Evolutionary conservation across 2,113 vertebrate genomes (phyloP), one percentile per base, ranked within the genome.

Genomic region (Anoplopoma fimbria): DNA sequence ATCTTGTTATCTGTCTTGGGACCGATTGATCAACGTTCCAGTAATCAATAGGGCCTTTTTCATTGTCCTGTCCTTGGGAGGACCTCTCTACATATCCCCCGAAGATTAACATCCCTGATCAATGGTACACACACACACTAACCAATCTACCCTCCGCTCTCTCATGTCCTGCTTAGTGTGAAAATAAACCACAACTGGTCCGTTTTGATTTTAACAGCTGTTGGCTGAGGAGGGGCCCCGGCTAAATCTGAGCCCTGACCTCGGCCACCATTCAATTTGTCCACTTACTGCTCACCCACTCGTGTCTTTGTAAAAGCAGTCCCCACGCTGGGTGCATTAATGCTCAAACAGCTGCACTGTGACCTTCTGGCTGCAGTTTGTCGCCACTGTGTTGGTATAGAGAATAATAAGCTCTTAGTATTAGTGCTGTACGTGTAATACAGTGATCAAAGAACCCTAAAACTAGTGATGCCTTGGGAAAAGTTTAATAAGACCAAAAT

Each of bases 41-140:
- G 49, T 86, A 83, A 93, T 94, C 92, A 87, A 93, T 94, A 81
- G 57, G 69, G 82, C 73, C 86, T 87, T 90, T n/a, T 92, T 91
- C 70, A 91, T 87, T 88, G 86, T 85, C 83, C 82, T 75, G 89
- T 93, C 93, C 93, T 93, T 94, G 93, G 77, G 69, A 91, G 87
- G 88, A 91, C 91, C 91, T 94, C 88, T 88, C 81, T 74, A 77
- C 80, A 81, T 90, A 84, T 86, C 82, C 85, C 82, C 78, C 29
- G 58, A 91, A 94, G 93, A 92, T 92, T 89, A 94, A 86, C 90
- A 90, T 85, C 74, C 75, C 84, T 89, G 88, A 94, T 93, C 90
- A 88, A 91, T 93, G 86, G 60, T 40, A 81, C 81, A 71, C 81
- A 90, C 88, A 78, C 82, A 69, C 81, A 90, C 88, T 78, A 83